Conservation (phyloP, 2,888 invertebrate genomes). For the Cheilosia pagana region DNA sequence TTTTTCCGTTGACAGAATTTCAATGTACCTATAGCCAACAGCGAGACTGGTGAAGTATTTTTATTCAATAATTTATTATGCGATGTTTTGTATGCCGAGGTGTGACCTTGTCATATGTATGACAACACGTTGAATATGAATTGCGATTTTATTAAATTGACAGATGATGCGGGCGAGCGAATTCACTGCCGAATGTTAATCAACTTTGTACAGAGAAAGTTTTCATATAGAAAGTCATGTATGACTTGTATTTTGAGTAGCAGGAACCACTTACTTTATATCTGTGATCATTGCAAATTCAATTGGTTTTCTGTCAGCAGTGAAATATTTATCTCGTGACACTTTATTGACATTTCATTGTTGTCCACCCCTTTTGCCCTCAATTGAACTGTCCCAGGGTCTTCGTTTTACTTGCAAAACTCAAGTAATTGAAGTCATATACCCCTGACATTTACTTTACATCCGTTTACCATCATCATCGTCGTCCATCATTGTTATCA, state of each 20-base stretch:
- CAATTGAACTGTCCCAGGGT: slow-evolving; percentile 31
- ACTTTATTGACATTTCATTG: slow-evolving; percentile 37
- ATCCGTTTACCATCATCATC: slow-evolving; percentile 64
- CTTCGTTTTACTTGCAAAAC: background rate
- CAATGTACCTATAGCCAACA: slow-evolving; percentile 27
- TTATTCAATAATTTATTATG: slow-evolving; percentile 55
- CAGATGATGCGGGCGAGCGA: slow-evolving; percentile 33
- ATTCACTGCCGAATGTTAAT: slow-evolving; percentile 34
- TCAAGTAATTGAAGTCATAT: slow-evolving; percentile 58
- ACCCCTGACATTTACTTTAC: slow-evolving; percentile 47
- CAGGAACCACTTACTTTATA: background rate
- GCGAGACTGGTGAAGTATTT: slow-evolving; percentile 12
- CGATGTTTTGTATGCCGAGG: slow-evolving; percentile 57
- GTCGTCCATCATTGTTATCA: slow-evolving; percentile 37
- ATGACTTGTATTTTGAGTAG: background rate
- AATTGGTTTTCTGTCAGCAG: slow-evolving; percentile 1
- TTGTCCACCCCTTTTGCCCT: slow-evolving; percentile 40
- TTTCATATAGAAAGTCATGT: background rate
- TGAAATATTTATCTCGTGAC: slow-evolving; percentile 39
- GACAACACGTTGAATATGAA: slow-evolving; percentile 69
- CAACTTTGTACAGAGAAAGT: slow-evolving; percentile 20
- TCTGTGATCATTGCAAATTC: background rate
- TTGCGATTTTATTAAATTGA: slow-evolving; percentile 57
- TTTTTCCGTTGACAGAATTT: slow-evolving; percentile 63
- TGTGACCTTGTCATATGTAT: slow-evolving; percentile 72